A percentile compares a stretch with the other conserved stretches of the same genome.
phyloP scores from a whole-genome alignment of 2,797 vertebrate species.

The Sylvia borin region DNA sequence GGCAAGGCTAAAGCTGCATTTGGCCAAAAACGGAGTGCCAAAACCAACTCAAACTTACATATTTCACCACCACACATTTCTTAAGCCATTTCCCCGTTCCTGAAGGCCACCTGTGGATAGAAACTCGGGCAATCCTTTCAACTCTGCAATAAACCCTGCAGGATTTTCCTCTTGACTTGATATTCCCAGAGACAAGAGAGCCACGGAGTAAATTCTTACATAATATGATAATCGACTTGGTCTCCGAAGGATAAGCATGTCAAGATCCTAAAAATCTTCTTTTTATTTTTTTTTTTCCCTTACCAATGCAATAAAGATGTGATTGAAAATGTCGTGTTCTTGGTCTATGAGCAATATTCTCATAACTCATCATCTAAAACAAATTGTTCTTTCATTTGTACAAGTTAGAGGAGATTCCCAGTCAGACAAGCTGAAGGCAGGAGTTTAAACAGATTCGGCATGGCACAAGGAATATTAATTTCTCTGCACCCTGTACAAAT shows the following conservation, averaged over 20 bases:
- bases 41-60: accelerated
- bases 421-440: constrained; percentile 52
- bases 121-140: neutral
- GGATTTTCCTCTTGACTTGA: neutral
- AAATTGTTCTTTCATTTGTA: constrained; percentile 67
- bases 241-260: constrained; percentile 56
- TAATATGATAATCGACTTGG: constrained; percentile 31
- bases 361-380: constrained; percentile 59
- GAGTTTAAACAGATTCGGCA: constrained; percentile 34
- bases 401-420: constrained; percentile 54
- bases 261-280: constrained; percentile 19
- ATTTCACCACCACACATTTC: neutral
- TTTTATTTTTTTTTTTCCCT: neutral
- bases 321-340: constrained; percentile 58
- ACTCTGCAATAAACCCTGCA: neutral
- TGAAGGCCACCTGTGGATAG: neutral
- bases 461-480: constrained; percentile 32
- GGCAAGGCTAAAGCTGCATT: neutral
- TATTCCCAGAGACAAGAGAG: neutral
- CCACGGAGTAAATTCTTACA: constrained; percentile 11
- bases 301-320: constrained; percentile 40
- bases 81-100: neutral
- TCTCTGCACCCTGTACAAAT: neutral
- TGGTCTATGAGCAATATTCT: constrained; percentile 37
- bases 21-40: neutral